These are phyloP conservation scores for Alviniconcha marisindica DNA, from an alignment of 1,140 invertebrate genomes.

Conservation along the genomic window DNA sequence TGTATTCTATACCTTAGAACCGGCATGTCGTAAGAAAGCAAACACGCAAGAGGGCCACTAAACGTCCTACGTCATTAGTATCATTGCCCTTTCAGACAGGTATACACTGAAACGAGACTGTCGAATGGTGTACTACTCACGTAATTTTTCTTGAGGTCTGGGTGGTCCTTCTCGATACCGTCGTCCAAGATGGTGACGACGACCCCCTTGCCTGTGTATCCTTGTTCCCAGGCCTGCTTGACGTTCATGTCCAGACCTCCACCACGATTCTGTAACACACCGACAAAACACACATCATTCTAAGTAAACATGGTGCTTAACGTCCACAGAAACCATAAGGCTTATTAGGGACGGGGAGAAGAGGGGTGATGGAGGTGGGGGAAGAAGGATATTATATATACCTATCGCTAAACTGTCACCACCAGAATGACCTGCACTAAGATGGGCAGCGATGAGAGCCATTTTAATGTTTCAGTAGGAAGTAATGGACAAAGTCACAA, in stretches of 20 bases:
- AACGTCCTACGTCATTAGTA: not conserved
- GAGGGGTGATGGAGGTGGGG: no score
- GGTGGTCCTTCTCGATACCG: conserved; percentile 97
- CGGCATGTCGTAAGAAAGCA: no score
- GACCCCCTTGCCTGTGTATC: conserved; percentile 94
- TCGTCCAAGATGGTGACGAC: conserved; percentile 98
- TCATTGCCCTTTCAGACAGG: not conserved
- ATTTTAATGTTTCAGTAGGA: no score
- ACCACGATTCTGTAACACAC: conserved; percentile 62
- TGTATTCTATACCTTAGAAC: no score
- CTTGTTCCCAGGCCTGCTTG: conserved; percentile 93
- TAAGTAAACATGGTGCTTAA: no score
- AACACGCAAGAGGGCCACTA: not conserved
- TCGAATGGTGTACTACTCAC: conserved; percentile 79
- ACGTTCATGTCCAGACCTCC: conserved; percentile 92
- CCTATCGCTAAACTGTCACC: no score
- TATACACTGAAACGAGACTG: not conserved
- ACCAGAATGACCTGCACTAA: no score
- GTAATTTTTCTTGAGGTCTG: conserved; percentile 95
- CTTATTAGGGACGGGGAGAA: no score
- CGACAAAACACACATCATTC: not conserved
- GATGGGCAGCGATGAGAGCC: no score
- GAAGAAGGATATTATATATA: no score
- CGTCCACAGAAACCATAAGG: no score
- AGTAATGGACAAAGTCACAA: no score